phyloP scores from a whole-genome alignment of 2,113 vertebrate genomes.

The Antigone vipio region DNA sequence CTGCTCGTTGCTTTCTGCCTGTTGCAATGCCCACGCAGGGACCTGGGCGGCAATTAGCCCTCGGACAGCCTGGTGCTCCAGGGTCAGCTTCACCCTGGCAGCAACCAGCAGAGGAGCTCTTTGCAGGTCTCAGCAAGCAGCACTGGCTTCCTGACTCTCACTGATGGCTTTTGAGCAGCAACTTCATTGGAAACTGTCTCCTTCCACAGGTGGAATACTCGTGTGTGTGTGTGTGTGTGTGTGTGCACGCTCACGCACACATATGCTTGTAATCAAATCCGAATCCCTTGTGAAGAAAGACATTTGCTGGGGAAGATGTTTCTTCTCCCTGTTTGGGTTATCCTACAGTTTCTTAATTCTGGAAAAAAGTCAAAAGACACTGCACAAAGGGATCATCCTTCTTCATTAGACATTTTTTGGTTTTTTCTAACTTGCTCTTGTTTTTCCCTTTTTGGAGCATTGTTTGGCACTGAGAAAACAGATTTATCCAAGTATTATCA shows the following conservation, averaged over 20 bases:
- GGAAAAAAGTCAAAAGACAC: neutral
- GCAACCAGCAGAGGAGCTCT: neutral
- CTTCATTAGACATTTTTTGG: neutral
- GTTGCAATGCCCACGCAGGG: fast-evolving
- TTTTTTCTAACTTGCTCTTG: neutral
- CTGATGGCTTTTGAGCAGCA: neutral
- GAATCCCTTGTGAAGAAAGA: neutral
- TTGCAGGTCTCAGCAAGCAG: neutral
- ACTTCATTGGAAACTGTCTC: neutral
- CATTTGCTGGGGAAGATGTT: neutral
- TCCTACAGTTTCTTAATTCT: neutral
- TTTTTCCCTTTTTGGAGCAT: neutral
- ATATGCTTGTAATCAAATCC: neutral
- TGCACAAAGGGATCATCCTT: neutral
- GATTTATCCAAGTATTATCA: neutral
- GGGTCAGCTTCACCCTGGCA: neutral
- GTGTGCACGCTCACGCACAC: fast-evolving
- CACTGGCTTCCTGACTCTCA: neutral
- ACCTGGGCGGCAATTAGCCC: neutral
- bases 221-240: too few relatives aligned
- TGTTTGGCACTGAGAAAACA: neutral
- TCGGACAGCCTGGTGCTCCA: neutral
- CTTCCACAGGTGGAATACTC: neutral
- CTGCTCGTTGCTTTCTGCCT: neutral
- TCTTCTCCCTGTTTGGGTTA: neutral